phyloP scores from a whole-genome alignment of 2,797 vertebrate genomes.

The Anniella stebbinsi region DNA sequence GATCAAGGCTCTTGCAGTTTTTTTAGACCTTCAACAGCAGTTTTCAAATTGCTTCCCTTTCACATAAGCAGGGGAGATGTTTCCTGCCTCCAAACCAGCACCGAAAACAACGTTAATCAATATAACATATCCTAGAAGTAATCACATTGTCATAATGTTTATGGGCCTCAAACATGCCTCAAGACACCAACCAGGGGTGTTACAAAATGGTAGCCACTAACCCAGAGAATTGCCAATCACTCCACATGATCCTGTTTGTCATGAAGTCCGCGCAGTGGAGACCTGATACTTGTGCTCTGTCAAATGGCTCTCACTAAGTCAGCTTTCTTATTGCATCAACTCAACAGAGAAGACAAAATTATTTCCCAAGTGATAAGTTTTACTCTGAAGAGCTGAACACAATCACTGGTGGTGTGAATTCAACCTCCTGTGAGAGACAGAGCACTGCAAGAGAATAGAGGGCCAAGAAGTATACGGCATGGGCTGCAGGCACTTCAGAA shows the following conservation, averaged over 20 bases:
- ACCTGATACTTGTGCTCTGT: background rate
- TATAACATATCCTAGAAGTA: background rate
- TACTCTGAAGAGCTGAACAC: background rate
- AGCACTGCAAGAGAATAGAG: too few relatives aligned
- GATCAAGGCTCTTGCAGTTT: background rate
- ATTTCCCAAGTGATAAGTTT: background rate
- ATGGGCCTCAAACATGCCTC: background rate
- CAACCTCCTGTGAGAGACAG: too few relatives aligned
- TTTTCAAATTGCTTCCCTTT: conserved; percentile 1
- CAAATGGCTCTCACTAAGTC: too few relatives aligned
- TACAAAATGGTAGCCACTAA: background rate
- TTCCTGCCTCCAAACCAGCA: background rate
- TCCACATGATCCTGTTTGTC: background rate
- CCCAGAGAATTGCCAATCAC: background rate
- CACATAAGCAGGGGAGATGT: background rate
- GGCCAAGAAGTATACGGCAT: background rate
- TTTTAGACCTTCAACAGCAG: conserved; percentile 58
- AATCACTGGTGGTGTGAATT: background rate
- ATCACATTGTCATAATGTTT: background rate
- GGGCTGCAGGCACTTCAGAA: background rate
- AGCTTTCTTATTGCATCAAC: background rate
- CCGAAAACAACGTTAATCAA: background rate
- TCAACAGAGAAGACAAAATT: background rate
- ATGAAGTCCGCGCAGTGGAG: too few relatives aligned
- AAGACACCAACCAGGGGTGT: background rate